Base-by-base conservation (phyloP, 2,888 invertebrate species). In the Mystacides longicornis region DNA sequence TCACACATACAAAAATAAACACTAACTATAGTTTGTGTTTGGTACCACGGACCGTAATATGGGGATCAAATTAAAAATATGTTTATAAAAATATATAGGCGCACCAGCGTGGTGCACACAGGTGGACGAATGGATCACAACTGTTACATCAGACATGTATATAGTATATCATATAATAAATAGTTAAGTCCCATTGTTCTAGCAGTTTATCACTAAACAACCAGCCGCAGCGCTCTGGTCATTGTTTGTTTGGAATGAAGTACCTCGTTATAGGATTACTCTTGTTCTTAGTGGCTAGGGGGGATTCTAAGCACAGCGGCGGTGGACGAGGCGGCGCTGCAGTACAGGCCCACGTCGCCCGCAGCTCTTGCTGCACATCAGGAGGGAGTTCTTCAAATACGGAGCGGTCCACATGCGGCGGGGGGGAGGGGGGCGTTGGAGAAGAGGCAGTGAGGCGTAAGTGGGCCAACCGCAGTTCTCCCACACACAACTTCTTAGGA, bases 301-400 rank as follows among this genome's bases (percentile, higher is more conserved):
- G 19, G 16, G 46, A 21, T 27, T 46, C 46, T n/a, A 16, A 31
- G 21, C 27, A 20, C 22, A 43, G 23, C n/a, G 14, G 31, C n/a
- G 53, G 37, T 18, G 27, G 46, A 22, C 37, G 19, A 23, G 20
- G 37, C 11, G 46, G 23, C 50, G 37, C 22, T 42, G 21, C 31
- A 22, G 48, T n/a, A 37, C 37, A 37, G 14, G 78, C 79, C 81
- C 85, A 86, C 65, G 84, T 81, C n/a, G 77, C 75, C 67, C 85
- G 81, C 20, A 89, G 71, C 68, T 89, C 89, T 64, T 83, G 81
- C 67, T 87, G 86, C 69, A 89, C 77, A 50, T 87, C 85, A 23
- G 78, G 70, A 0, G 89, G 88, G 62, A 89, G 71, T 61, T 86
- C 82, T 62, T 79, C 81, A 65, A 89, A 87, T 49, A 87, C 85